Evolutionary conservation across 2,113 vertebrate species (phyloP).

Genomic region (Mormyrus iriodes): DNA sequence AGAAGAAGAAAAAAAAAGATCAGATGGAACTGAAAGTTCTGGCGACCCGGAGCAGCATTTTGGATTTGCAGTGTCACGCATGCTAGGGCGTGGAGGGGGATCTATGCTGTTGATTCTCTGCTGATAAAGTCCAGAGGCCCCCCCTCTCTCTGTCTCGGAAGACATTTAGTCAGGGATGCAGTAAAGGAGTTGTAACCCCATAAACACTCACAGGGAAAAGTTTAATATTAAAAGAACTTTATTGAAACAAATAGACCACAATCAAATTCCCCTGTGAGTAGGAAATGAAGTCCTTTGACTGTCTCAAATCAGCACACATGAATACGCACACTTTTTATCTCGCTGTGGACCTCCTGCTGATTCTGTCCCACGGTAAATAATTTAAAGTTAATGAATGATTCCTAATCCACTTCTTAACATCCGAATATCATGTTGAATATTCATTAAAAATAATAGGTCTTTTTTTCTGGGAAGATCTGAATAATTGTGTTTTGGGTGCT

Average conservation of each 20-base stretch:
- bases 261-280: neutral
- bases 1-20: neutral
- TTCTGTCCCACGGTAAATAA: neutral
- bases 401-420: neutral
- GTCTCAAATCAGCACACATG: neutral
- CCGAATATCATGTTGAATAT: neutral
- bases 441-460: neutral
- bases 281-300: neutral
- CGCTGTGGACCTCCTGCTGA: neutral
- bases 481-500: neutral
- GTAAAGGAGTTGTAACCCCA: neutral
- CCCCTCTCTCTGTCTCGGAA: neutral
- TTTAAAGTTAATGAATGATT: neutral
- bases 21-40: neutral
- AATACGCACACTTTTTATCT: neutral
- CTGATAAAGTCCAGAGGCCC: neutral
- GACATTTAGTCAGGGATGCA: neutral
- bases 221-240: conserved; percentile 2
- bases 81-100: neutral
- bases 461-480: neutral
- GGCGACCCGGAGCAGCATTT: neutral
- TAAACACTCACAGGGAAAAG: neutral
- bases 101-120: neutral
- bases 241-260: neutral
- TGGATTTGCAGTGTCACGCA: neutral